Conservation (phyloP, 2,797 vertebrate genomes). For the Eupleurogrammus muticus region DNA sequence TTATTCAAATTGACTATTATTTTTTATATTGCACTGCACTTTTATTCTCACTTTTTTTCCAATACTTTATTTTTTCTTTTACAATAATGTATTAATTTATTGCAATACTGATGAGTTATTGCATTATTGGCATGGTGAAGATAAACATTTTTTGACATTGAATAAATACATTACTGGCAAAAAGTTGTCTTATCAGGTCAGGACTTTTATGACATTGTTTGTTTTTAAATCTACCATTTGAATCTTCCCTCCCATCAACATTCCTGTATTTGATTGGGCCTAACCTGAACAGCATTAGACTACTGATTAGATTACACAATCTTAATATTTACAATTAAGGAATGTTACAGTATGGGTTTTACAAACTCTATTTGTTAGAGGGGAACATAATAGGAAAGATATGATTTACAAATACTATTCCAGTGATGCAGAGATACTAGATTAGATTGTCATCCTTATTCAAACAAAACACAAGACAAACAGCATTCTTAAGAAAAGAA, state of each 20-base stretch:
- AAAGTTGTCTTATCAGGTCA: too few species aligned
- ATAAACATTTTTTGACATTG: too few species aligned
- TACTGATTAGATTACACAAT: not conserved
- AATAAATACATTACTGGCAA: too few species aligned
- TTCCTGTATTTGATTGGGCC: not conserved
- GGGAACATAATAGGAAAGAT: not conserved
- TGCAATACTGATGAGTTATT: too few species aligned
- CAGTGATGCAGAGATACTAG: not conserved
- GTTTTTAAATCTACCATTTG: not conserved
- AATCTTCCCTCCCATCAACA: not conserved
- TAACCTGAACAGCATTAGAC: not conserved
- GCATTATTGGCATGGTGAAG: too few species aligned
- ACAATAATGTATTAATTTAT: too few species aligned
- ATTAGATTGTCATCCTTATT: not conserved
- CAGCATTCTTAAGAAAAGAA: not conserved
- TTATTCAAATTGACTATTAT: too few species aligned
- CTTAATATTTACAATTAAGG: not conserved
- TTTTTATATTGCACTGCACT: too few species aligned
- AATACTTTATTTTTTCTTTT: too few species aligned
- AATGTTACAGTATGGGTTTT: not conserved
- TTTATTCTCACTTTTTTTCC: too few species aligned
- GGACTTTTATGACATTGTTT: too few species aligned
- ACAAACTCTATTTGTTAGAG: not conserved
- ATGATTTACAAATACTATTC: conserved; percentile 7
- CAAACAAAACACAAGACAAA: not conserved